These are phyloP conservation scores for Paratilapia polleni DNA, from an alignment of 2,113 vertebrate species.

Conservation along the genomic window DNA sequence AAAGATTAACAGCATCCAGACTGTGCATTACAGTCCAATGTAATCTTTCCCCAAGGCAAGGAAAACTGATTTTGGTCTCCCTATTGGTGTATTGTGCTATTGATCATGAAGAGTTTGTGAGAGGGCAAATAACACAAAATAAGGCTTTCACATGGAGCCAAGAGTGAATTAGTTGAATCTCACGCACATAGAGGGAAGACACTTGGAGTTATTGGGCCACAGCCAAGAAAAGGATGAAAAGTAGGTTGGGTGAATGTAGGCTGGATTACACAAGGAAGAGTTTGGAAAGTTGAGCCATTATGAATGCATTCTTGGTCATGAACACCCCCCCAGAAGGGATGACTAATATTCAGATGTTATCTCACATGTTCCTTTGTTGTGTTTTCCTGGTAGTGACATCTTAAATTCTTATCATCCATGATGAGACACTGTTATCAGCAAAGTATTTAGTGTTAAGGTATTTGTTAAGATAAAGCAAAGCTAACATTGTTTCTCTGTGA, in stretches of 20 bases:
- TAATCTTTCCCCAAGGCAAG: not conserved
- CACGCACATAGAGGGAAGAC: constrained; percentile 1
- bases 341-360: not conserved
- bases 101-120: not conserved
- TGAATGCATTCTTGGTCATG: not conserved
- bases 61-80: not conserved
- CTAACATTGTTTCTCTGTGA: not conserved
- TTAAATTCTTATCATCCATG: not conserved
- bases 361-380: not conserved
- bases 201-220: constrained; percentile 33
- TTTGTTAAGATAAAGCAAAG: not conserved
- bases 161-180: not conserved
- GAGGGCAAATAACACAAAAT: not conserved
- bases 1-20: not conserved
- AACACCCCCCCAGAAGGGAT: not conserved
- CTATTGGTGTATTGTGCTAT: not conserved
- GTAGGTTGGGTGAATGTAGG: constrained; percentile 45
- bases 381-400: not conserved
- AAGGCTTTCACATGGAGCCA: not conserved
- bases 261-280: constrained; percentile 20
- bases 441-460: not conserved
- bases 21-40: not conserved
- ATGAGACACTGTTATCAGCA: not conserved
- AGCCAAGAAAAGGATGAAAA: constrained; percentile 43
- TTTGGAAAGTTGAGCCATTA: not conserved